phyloP scores from a whole-genome alignment of 2,888 invertebrate genomes.

The Ferdinandea cuprea region DNA sequence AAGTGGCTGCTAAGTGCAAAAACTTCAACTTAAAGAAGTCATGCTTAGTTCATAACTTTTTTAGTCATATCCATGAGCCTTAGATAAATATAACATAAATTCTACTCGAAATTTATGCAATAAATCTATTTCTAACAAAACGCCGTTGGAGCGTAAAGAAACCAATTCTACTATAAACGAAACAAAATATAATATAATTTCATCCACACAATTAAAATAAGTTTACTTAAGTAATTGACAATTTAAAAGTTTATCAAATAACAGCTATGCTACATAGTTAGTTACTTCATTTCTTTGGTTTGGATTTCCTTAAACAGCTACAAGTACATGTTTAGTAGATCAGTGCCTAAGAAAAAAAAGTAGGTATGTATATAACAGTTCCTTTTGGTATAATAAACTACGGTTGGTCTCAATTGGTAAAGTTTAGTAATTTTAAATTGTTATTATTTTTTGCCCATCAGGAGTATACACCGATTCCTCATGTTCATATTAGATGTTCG shows the following conservation, averaged over 20 bases:
- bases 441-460: constrained; percentile 42
- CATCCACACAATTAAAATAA: not conserved
- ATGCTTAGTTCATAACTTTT: too few relatives aligned
- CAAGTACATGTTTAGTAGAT: constrained; percentile 1
- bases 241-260: constrained; percentile 39
- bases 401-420: constrained; percentile 65
- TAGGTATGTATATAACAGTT: constrained; percentile 40
- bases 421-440: constrained; percentile 24
- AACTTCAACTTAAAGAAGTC: too few relatives aligned
- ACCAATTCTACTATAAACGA: too few relatives aligned
- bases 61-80: too few relatives aligned
- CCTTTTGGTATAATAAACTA: constrained; percentile 54
- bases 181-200: too few relatives aligned
- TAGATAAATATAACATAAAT: too few relatives aligned
- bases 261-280: constrained; percentile 32
- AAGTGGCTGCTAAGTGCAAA: too few relatives aligned
- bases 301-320: constrained; percentile 15
- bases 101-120: too few relatives aligned
- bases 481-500: constrained; percentile 27
- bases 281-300: not conserved
- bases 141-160: too few relatives aligned
- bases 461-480: constrained; percentile 14
- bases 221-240: constrained; percentile 63
- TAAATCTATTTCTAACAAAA: too few relatives aligned
- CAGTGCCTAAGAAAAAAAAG: constrained; percentile 57